phyloP scores from a whole-genome alignment of 2,888 invertebrate species.

The Amblyjoppa fuscipennis region DNA sequence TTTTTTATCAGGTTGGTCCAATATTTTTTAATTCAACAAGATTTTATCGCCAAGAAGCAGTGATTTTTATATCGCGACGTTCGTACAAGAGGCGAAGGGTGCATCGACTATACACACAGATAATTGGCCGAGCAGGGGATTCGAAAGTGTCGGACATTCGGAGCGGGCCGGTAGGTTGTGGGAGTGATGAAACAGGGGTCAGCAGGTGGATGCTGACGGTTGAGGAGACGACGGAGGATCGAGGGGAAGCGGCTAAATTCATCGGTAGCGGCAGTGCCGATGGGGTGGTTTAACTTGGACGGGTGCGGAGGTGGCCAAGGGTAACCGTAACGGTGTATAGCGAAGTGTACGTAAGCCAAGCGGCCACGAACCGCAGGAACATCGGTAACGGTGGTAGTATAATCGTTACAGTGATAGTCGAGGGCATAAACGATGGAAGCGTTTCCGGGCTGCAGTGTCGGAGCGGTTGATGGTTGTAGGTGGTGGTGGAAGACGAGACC shows the following conservation, averaged over 20 bases:
- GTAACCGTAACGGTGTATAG: conserved; percentile 36
- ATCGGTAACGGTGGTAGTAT: conserved; percentile 45
- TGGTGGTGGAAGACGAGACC: conserved; percentile 48
- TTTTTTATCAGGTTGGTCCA: too few species aligned
- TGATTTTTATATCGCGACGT: conserved; percentile 23
- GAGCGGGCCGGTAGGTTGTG: conserved; percentile 29
- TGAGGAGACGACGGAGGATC: background rate
- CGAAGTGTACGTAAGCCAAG: conserved; percentile 33
- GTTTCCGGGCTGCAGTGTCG: background rate
- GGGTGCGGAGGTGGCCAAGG: conserved; percentile 27
- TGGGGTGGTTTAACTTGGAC: conserved; percentile 28
- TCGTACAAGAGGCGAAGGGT: background rate
- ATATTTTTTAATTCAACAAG: background rate
- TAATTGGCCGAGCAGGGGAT: background rate
- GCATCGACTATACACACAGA: background rate
- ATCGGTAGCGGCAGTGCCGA: background rate
- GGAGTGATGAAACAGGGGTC: background rate
- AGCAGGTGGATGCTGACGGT: conserved; percentile 28
- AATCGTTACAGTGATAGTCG: conserved; percentile 34
- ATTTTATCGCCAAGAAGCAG: conserved; percentile 11
- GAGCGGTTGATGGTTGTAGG: background rate
- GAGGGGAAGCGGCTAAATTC: conserved; percentile 42
- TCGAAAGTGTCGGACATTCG: conserved; percentile 1
- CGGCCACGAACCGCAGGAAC: conserved; percentile 46
- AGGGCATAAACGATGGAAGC: background rate